A percentile compares a stretch with the other conserved stretches of the same genome.
Evolutionary conservation across 2,888 invertebrate species (phyloP).

Genomic region (Nomada flava): DNA sequence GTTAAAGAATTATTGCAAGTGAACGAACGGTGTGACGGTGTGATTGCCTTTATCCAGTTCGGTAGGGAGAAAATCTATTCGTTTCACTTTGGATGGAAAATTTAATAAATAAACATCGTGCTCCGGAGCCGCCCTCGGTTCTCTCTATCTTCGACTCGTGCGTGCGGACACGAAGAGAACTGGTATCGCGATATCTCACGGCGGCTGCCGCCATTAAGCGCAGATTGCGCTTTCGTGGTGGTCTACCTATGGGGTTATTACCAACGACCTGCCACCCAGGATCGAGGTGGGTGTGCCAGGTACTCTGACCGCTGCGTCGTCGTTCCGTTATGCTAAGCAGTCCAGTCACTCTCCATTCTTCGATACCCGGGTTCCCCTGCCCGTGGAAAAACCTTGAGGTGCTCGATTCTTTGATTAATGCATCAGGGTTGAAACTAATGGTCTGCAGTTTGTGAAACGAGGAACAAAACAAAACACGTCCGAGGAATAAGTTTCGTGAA

Average conservation of each 20-base stretch:
- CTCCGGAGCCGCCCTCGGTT: neutral
- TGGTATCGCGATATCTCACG: slow-evolving; percentile 76
- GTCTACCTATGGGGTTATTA: slow-evolving; percentile 79
- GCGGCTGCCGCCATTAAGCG: slow-evolving; percentile 77
- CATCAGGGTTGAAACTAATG: too few species aligned
- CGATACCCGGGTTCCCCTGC: neutral
- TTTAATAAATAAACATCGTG: slow-evolving; percentile 36
- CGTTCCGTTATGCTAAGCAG: slow-evolving; percentile 73
- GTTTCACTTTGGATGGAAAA: slow-evolving; percentile 17
- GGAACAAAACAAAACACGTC: too few species aligned
- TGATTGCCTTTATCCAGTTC: too few species aligned
- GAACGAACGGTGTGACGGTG: too few species aligned
- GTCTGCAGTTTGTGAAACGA: too few species aligned
- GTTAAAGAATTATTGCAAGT: too few species aligned
- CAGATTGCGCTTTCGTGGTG: slow-evolving; percentile 80
- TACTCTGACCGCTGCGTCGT: slow-evolving; percentile 53
- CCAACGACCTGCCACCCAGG: slow-evolving; percentile 78
- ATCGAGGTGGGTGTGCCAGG: slow-evolving; percentile 77
- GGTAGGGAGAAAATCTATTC: neutral
- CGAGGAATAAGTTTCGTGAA: neutral
- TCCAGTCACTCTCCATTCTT: neutral
- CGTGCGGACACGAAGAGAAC: slow-evolving; percentile 65
- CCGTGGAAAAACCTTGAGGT: neutral
- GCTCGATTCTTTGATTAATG: neutral
- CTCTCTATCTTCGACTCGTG: slow-evolving; percentile 27